Evolutionary conservation across 2,113 vertebrate genomes (phyloP), one percentile per base, ranked within the genome.

Genomic region (Alligator mississippiensis): DNA sequence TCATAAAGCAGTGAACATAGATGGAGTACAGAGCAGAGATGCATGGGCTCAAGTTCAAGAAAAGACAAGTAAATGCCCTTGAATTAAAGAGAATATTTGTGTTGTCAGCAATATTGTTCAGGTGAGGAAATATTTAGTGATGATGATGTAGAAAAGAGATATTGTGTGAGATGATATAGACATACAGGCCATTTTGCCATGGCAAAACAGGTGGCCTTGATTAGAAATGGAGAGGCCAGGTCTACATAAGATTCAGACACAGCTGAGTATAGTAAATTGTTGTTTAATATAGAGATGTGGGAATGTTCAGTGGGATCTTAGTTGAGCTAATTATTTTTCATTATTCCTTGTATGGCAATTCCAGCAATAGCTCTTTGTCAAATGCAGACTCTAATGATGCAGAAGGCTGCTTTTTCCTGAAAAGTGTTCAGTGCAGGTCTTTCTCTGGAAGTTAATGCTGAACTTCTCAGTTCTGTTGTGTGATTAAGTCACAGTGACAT

Each of bases 391-490:
- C 25, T 10, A 24, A 19, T 55, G 16, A 54, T 62, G 14, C 76
- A 58, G 18, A 4, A 28, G 4, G 66, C 27, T 62, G 11, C n/a
- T 62, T 79, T 82, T 84, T 60, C 80, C 16, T 66, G 15, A 9
- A 1, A 57, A 30, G 28, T 55, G 89, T 89, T 82, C 0, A 1
- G 0, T n/a, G 18, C 5, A 15, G 3, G 4, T 25, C 9, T 74
- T 3, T 14, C 5, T 12, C 24, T 38, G 12, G 5, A 76, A 83
- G 6, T 1, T 4, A 59, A 2, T 85, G 62, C 77, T 85, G n/a
- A 1, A 64, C 15, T 64, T 82, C 11, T 11, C 59, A 72, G 19
- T 54, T 11, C 19, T 89, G 90, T 77, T 13, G 2, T 38, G 54
- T 30, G 28, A 3, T 79, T 64, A 84, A 86, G 22, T 89, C 58